Evolutionary conservation across 2,888 invertebrate genomes (phyloP), one percentile per base, ranked within the genome.

Genomic region (Hipparchia sbordonii): DNA sequence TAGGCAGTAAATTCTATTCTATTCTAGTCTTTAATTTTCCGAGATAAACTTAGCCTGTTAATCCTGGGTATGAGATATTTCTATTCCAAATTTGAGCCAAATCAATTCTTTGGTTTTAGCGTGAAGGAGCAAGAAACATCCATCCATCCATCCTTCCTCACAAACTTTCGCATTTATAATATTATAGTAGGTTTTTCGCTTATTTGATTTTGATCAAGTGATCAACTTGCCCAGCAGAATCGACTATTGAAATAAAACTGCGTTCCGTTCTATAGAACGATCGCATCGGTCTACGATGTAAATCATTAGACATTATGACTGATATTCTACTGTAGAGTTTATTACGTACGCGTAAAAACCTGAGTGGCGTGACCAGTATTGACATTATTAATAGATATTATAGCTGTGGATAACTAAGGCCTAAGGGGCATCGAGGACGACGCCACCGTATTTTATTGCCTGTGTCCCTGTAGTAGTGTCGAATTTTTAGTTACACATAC

Each of bases 361-460:
- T 57, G 68, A 73, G 67, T 73, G 62, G 69, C 71, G 68, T 74
- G 72, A 72, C 74, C 57, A 65, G 67, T 71, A 70, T 63, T 74
- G 57, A 77, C 73, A 73, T 74, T 74, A 71, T 72, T 73, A 75
- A 76, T 75, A 73, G 67, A 74, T 74, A 74, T 77, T 73, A 70
- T 70, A 70, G 72, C 60, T 61, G 74, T 63, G 71, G 71, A 61
- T 62, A 56, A 68, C 52, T 72, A 72, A 77, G 74, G 75, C 13
- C 52, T 72, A 72, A 77, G 74, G 75, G 33, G 2, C 67, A 33
- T 71, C 68, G 52, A 45, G 51, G 46, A 75, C 77, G 60, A 56
- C 1, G 66, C 67, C 56, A 71, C 54, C 48, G 45, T 45, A n/a
- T 68, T 62, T 46, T 23, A 67, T 54, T 6, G 45, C 12, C 57